Conservation (phyloP, 2,888 invertebrate genomes). For the Zelleria hepariella region DNA sequence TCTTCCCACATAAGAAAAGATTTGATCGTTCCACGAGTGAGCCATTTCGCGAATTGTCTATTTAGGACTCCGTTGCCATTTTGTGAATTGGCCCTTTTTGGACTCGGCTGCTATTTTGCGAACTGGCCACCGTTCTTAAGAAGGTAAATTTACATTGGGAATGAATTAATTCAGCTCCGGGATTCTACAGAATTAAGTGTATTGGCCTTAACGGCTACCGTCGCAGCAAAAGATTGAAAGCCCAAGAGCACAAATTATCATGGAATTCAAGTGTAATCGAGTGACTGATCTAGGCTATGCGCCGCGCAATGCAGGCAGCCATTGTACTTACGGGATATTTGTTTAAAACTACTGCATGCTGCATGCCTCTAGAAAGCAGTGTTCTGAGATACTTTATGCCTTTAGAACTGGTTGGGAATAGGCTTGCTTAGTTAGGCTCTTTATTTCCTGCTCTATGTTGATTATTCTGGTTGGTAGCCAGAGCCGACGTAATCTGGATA, state of each 20-base stretch:
- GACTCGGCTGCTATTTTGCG: too few relatives aligned
- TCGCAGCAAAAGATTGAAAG: background rate
- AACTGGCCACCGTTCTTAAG: too few relatives aligned
- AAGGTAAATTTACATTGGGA: too few relatives aligned
- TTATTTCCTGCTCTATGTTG: background rate
- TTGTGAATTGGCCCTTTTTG: too few relatives aligned
- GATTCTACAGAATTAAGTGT: too few relatives aligned
- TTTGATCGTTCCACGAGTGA: too few relatives aligned
- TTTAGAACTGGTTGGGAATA: background rate
- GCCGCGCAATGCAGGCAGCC: background rate
- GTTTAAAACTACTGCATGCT: background rate
- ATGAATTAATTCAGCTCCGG: too few relatives aligned
- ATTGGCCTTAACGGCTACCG: background rate
- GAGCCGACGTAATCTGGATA: background rate
- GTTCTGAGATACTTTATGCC: background rate
- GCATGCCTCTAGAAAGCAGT: background rate
- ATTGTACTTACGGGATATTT: background rate
- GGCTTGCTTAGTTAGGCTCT: background rate
- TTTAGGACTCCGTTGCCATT: too few relatives aligned
- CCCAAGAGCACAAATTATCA: conserved; percentile 1
- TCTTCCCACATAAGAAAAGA: too few relatives aligned
- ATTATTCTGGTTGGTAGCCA: background rate
- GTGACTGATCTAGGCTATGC: conserved; percentile 1
- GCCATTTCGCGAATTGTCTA: too few relatives aligned
- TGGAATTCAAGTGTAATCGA: conserved; percentile 2